Evolutionary conservation across 1,140 invertebrate species (phyloP).

Genomic region (Drosophila aff.): DNA sequence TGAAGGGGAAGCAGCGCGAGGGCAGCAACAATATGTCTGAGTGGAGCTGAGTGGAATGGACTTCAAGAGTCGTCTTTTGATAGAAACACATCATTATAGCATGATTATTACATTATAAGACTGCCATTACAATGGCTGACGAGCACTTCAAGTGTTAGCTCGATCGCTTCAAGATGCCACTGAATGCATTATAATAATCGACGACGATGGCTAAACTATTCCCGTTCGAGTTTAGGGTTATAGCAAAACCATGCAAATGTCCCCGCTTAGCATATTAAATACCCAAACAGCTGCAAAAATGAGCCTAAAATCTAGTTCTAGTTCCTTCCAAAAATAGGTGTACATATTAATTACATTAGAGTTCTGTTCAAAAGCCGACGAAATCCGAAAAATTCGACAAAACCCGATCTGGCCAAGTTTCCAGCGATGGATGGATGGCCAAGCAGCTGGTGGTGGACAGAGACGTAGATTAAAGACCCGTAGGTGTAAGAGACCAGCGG

Average conservation of each 20-base stretch:
- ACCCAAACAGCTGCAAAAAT: constrained; percentile 46
- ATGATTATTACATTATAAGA: constrained; percentile 62
- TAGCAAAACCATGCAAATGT: constrained; percentile 28
- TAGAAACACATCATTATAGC: constrained; percentile 74
- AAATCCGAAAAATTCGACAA: constrained; percentile 16
- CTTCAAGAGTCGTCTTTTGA: constrained; percentile 40
- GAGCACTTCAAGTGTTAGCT: constrained; percentile 56
- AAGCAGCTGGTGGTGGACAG: constrained; percentile 44
- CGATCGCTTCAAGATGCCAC: constrained; percentile 13
- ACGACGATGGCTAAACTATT: not conserved
- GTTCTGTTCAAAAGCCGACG: constrained; percentile 26
- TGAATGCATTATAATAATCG: constrained; percentile 15
- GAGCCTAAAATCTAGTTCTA: constrained; percentile 38
- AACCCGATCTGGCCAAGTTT: constrained; percentile 43
- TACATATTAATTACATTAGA: constrained; percentile 53
- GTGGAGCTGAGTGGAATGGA: constrained; percentile 33
- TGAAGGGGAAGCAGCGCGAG: constrained; percentile 39
- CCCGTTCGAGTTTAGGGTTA: constrained; percentile 9
- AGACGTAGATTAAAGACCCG: constrained; percentile 48
- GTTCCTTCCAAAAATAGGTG: constrained; percentile 45
- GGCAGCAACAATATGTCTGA: constrained; percentile 16
- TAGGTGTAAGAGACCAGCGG: constrained; percentile 39
- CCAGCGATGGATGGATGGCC: constrained; percentile 29
- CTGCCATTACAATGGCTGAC: constrained; percentile 35
- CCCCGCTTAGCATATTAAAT: constrained; percentile 40